Conservation (phyloP, 2,113 vertebrate genomes). For the Brachyhypopomus gauderio region DNA sequence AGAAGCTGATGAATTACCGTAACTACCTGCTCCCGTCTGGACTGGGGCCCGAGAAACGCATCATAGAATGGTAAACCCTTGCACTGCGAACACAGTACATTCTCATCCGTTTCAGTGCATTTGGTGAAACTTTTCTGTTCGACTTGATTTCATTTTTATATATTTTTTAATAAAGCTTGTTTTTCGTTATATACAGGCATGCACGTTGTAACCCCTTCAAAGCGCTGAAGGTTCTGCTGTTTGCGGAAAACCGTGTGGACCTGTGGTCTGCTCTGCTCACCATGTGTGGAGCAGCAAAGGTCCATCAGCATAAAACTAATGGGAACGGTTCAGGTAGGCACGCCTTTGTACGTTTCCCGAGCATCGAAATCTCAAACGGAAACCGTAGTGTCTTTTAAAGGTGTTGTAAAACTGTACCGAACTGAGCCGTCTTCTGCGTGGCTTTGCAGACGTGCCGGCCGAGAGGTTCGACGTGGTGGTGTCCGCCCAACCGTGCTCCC, state of each 20-base stretch:
- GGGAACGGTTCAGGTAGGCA: constrained; percentile 81
- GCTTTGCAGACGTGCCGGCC: constrained; percentile 78
- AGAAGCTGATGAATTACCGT: constrained; percentile 91
- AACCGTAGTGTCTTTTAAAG: no score
- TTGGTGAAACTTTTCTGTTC: background rate
- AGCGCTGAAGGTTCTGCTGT: constrained; percentile 84
- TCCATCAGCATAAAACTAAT: constrained; percentile 80
- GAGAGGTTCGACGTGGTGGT: constrained; percentile 88
- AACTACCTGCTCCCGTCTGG: constrained; percentile 95
- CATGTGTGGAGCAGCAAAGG: constrained; percentile 83
- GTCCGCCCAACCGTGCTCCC: constrained; percentile 82
- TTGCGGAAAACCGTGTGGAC: constrained; percentile 84
- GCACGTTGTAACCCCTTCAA: constrained; percentile 86
- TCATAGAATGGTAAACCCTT: constrained; percentile 85
- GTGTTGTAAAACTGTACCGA: no score
- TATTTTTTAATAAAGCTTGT: background rate
- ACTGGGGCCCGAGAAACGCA: constrained; percentile 80
- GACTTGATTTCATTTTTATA: background rate
- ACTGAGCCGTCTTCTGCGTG: background rate
- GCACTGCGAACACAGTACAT: no score
- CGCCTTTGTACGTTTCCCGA: no score
- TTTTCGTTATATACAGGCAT: constrained; percentile 77
- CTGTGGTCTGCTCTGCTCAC: constrained; percentile 93
- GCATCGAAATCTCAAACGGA: no score
- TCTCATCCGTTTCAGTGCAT: no score